Percentiles rank a stretch among this genome's conserved stretches.
Evolutionary conservation across 2,113 vertebrate genomes (phyloP).

Genomic region (Passer montanus): DNA sequence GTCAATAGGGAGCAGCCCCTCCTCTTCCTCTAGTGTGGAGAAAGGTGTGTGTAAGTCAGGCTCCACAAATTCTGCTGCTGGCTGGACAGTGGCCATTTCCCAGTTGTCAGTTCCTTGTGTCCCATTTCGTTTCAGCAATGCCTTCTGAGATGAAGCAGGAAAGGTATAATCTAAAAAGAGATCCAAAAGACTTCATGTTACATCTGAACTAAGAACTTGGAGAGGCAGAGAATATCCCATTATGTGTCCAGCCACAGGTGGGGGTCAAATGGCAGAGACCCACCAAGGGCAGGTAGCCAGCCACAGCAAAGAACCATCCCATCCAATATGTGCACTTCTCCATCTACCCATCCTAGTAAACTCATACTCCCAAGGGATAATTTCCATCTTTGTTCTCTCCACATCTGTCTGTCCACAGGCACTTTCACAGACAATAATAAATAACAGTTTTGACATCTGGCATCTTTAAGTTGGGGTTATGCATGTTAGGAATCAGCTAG

Average conservation of each 20-base stretch:
- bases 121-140: conserved; percentile 23
- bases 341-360: neutral
- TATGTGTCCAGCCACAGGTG: neutral
- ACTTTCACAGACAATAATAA: neutral
- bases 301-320: neutral
- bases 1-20: conserved; percentile 75
- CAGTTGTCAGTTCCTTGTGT: conserved; percentile 44
- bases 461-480: neutral
- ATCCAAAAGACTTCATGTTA: conserved; percentile 1
- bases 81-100: conserved; percentile 40
- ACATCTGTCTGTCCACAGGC: neutral
- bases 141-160: conserved; percentile 72
- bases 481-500: neutral
- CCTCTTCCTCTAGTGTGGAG: conserved; percentile 68
- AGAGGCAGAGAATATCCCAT: neutral
- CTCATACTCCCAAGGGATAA: neutral
- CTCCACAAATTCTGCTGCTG: conserved; percentile 52
- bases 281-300: neutral
- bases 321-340: neutral
- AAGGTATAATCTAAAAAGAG: conserved; percentile 75
- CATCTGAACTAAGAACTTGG: neutral
- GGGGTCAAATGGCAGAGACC: neutral
- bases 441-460: neutral
- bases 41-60: conserved; percentile 58
- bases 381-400: neutral